Evolutionary conservation across 1,140 invertebrate genomes (phyloP), one percentile per base, ranked within the genome.

Genomic region (Araneus ventricosus): DNA sequence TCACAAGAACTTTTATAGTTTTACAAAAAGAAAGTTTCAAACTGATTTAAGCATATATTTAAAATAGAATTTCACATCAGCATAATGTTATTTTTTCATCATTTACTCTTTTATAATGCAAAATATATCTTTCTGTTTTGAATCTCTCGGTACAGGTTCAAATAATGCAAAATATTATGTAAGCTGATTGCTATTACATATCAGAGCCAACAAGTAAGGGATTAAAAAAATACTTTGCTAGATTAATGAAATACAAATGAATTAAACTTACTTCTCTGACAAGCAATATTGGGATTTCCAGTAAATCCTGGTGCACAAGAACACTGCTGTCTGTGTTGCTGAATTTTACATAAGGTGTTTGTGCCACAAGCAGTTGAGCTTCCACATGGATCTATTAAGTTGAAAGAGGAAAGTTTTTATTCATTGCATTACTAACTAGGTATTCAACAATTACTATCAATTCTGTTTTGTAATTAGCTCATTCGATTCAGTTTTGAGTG

Each of bases 311-410:
- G 96, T n/a, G 97, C 95, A 95, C 97, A 98, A 45, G 95, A 96
- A 95, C 98, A 99, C 92, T 98, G 97, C 1, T 97, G 97, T 45
- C 97, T 96, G 94, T 98, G 98, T 95, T 98, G 97, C 45, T 97
- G 96, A 4, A 98, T 97, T 94, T 97, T 96, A 94, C 98, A 98
- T 52, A 97, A 96, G 24, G 98, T 98, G 95, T 98, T 98, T 91
- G 97, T 96, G 59, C 98, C 98, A 95, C 98, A 98, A n/a, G 97
- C 96, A n/a, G 97, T 97, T 17, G 97, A 96, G 79, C 97, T 96
- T 1, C 95, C 95, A 94, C 98, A 98, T 6, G 97, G 96, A 96
- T 98, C 97, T 94, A 93, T 5, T 70, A n/a, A 61, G 20, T 2
- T 34, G 7, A 52, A 82, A 14, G 17, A 39, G n/a, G 0, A 17